Base-by-base conservation (phyloP, 1,140 invertebrate species). In the Cherax quadricarinatus region DNA sequence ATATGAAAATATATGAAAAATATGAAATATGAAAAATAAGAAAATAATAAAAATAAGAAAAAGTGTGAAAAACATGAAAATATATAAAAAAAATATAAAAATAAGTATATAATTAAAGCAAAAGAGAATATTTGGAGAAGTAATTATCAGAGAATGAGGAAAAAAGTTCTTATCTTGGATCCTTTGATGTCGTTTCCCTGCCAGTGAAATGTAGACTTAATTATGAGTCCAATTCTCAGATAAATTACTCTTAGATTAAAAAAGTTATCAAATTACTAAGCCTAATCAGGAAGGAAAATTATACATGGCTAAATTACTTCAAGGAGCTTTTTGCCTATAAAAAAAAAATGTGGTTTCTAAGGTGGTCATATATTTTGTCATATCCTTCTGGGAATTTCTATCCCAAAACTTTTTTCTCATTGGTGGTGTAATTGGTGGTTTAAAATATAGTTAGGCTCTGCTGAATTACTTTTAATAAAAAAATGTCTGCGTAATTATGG, bases 231-330 rank as follows among this genome's bases (percentile, higher is more conserved):
- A 91, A 70, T 91, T 91, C 57, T 81, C 57, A 91, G 90, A 87
- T 91, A 91, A 91, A 91, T 91, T 91, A 91, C 84, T 81, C 90
- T 80, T 86, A 91, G 85, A 91, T 91, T 91, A 91, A 91, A 91
- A 91, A 91, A 91, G 84, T 91, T 91, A 91, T 91, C 84, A 91
- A 87, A 91, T 91, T 91, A 91, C 62, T 86, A 87, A 82, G 84
- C 73, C 84, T 91, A 91, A 91, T 91, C 84, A 91, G 30, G 90
- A 70, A 82, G 90, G 90, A 73, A 91, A 91, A 91, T 91, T 91
- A 91, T 87, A 91, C 90, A 82, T 51, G 73, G 81, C 24, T 70
- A 91, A 87, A 91, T 91, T 91, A 91, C 84, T 81, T 70, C 84
- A 49, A 82, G 75, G 82, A 80, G 53, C 75, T 53, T 80, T 70